These are phyloP conservation scores for Meganola albula DNA, from an alignment of 2,888 invertebrate species.

Conservation along the genomic window DNA sequence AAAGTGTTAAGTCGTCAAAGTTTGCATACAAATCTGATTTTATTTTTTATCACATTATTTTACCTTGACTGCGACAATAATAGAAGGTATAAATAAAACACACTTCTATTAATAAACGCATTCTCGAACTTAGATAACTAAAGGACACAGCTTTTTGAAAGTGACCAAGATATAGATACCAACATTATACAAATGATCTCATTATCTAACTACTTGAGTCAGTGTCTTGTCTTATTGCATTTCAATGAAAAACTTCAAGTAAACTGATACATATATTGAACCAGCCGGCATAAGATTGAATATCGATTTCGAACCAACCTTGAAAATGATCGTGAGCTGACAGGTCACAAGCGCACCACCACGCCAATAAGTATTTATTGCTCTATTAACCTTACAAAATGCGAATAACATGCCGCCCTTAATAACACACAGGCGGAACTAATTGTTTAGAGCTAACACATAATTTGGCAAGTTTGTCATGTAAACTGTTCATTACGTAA, in stretches of 20 bases:
- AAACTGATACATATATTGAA: constrained; percentile 36
- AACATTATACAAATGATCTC: constrained; percentile 33
- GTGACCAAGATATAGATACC: constrained; percentile 26
- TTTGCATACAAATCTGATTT: too few relatives aligned
- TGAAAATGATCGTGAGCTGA: constrained; percentile 51
- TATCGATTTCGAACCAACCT: constrained; percentile 61
- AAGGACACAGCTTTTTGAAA: constrained; percentile 42
- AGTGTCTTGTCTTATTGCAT: constrained; percentile 29
- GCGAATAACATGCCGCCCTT: constrained; percentile 48
- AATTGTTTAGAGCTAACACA: constrained; percentile 43
- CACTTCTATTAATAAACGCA: constrained; percentile 24
- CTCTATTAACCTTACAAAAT: constrained; percentile 43
- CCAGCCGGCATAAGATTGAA: constrained; percentile 43
- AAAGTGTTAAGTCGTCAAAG: too few relatives aligned
- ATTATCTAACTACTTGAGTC: constrained; percentile 25
- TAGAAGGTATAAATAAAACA: constrained; percentile 10
- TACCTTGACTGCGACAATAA: constrained; percentile 12
- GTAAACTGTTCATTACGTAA: constrained; percentile 59
- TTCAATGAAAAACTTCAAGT: constrained; percentile 34
- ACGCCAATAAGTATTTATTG: constrained; percentile 25
- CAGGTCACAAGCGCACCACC: constrained; percentile 41
- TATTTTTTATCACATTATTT: constrained; percentile 2
- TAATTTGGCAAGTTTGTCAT: constrained; percentile 50
- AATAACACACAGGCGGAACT: constrained; percentile 64
- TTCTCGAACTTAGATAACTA: constrained; percentile 18